Base-by-base conservation (phyloP, 2,797 vertebrate genomes). In the Scleropages formosus region DNA sequence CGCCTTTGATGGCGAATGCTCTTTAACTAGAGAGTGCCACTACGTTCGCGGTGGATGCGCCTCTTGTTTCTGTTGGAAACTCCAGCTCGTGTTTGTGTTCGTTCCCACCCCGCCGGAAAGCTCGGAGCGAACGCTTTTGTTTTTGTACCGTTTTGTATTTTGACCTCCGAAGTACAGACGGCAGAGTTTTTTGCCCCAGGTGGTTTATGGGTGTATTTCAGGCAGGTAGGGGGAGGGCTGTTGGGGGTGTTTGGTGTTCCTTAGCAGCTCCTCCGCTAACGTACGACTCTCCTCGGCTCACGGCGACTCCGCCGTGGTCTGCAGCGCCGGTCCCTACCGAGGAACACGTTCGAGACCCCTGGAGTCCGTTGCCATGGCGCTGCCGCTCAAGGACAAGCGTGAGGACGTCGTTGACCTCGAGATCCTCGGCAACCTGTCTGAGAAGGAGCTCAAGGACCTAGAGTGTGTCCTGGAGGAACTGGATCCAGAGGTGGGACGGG, bases 401-500 rank as follows among this genome's bases (percentile, higher is more conserved):
- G 97, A 95, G 92, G 96, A 99, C 68, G 92, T 99, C 4, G 95
- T 98, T 0, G 98, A 98, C 86, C 95, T 99, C 82, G 97, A 98
- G 86, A 94, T 99, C 85, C 96, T 99, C 82, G 93, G 92, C 90
- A 97, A 95, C 74, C 93, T 99, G 70, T 96, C 96, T 0, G 96
- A 93, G 60, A 96, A 98, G 80, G 97, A 99, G 80, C 91, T 99
- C 78, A 97, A 98, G 73, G 96, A 98, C 89, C 90, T 99, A 79
- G 98, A 99, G 87, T 91, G 90, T 20, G 96, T 95, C 75, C 94
- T 99, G 0, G 96, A 98, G 84, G 97, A 99, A 88, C 92, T 99
- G 83, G 98, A 98, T 90, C 97, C 98, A 0, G 96, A 99, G 96
- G 98, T 98, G 80, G 88, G 86, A 67, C 58, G 78, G 1, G n/a